phyloP scores from a whole-genome alignment of 2,888 invertebrate species.

The Lepidocyrtoides sp. region DNA sequence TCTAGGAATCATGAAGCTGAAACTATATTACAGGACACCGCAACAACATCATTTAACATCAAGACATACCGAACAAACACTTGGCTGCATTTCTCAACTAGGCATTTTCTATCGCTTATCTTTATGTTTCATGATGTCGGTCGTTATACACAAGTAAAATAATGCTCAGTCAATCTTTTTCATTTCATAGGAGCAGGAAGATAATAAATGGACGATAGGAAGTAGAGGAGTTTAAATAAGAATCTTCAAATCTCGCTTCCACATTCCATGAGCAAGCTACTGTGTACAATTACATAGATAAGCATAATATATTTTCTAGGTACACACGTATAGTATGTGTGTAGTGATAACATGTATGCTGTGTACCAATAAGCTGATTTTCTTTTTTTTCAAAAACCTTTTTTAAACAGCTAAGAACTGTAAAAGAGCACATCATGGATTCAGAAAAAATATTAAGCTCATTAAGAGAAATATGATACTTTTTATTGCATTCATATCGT shows the following conservation, averaged over 20 bases:
- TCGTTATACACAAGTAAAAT: neutral
- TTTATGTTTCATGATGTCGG: neutral
- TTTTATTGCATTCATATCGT: slow-evolving; percentile 54
- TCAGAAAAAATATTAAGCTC: slow-evolving; percentile 60
- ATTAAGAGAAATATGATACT: slow-evolving; percentile 72
- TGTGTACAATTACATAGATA: neutral
- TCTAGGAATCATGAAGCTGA: no score
- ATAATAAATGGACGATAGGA: neutral
- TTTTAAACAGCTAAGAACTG: neutral
- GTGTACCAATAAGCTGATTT: slow-evolving; percentile 39
- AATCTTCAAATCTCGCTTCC: slow-evolving; percentile 9
- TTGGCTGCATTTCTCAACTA: no score
- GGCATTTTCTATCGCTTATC: neutral
- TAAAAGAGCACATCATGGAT: slow-evolving; percentile 38
- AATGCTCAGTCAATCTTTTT: neutral
- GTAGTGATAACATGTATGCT: neutral
- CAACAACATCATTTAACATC: no score
- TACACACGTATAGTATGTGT: no score
- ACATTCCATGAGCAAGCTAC: neutral
- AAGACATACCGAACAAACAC: no score
- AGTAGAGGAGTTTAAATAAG: neutral
- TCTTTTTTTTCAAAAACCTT: slow-evolving; percentile 13
- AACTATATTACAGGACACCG: no score
- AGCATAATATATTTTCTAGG: neutral
- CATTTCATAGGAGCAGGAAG: slow-evolving; percentile 16